Percentiles rank a stretch among this genome's conserved stretches.
phyloP scores from a whole-genome alignment of 1,140 invertebrate species.

The Lasaia peninsularis region DNA sequence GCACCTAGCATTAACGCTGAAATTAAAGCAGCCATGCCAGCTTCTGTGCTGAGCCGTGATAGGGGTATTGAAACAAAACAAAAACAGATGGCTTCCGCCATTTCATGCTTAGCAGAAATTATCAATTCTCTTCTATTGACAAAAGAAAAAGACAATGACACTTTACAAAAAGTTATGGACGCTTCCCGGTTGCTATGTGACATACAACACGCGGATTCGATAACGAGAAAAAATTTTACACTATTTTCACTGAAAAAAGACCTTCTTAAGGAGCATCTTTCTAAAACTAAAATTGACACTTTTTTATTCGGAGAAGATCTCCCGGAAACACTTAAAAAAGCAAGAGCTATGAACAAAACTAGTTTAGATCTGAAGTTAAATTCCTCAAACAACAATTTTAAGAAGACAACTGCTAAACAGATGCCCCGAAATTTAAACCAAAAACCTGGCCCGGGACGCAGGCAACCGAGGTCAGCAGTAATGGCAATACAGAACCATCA shows the following conservation, averaged over 20 bases:
- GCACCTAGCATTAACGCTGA: slow-evolving; percentile 13
- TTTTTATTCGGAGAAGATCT: slow-evolving; percentile 25
- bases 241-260: slow-evolving; percentile 25
- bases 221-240: slow-evolving; percentile 21
- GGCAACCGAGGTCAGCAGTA: background rate
- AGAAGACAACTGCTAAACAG: slow-evolving; percentile 7
- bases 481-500: background rate
- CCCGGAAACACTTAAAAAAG: background rate
- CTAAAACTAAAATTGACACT: slow-evolving; percentile 24
- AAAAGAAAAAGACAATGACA: slow-evolving; percentile 3
- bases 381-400: background rate
- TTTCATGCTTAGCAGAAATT: slow-evolving; percentile 8
- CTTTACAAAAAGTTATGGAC: slow-evolving; percentile 16
- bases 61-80: slow-evolving; percentile 13
- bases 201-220: slow-evolving; percentile 18
- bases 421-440: too few relatives aligned
- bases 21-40: slow-evolving; percentile 15
- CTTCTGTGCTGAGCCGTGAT: slow-evolving; percentile 9
- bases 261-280: slow-evolving; percentile 24
- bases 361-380: background rate
- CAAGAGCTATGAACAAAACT: background rate
- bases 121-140: background rate
- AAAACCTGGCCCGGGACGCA: slow-evolving; percentile 14
- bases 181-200: slow-evolving; percentile 15
- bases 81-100: slow-evolving; percentile 11